Base-by-base conservation (phyloP, 2,888 invertebrate species). In the Drosophila affinis region DNA sequence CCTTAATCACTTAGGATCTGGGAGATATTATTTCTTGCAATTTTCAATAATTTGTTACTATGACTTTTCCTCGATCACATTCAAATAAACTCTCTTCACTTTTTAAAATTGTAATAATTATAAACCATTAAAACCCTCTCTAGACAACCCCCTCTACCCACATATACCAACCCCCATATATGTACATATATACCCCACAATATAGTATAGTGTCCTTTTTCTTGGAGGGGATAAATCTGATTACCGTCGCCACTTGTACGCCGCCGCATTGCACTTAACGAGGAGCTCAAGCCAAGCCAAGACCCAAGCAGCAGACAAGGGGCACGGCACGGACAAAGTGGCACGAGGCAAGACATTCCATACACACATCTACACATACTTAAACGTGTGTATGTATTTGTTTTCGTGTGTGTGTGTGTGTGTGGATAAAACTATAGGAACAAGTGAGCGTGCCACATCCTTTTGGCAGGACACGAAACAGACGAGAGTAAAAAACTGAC, bases 201-300 rank as follows among this genome's bases (percentile, higher is more conserved):
- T 14, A 48, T 34, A 2, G 6, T 14, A n/a, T 29, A 39, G 58
- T 57, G 53, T 71, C 58, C 63, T 52, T 69, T 76, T 44, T 46
- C 2, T 9, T 17, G 12, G 12, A 9, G 27, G 51, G 51, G n/a
- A 57, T 39, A 49, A 65, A 72, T 83, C 74, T 76, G 83, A 81
- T 81, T 76, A 58, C 59, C 61, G 61, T 62, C 69, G 73, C 72
- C 78, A 77, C 65, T 81, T 61, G 62, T 52, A 59, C 51, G 67
- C 49, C 57, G 80, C 69, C 73, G 85, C 84, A 83, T 57, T 69
- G 79, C 85, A 81, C 82, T 81, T 61, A 57, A 61, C 52, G 55
- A 46, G 54, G 49, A 65, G 12, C 57, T 51, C 49, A 45, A 62
- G 55, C 48, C 57, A 45, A 45, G 29, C 9, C 9, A 14, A 12